Percentiles rank a stretch among this genome's conserved stretches.
phyloP scores from a whole-genome alignment of 2,888 invertebrate species.

The Eumacrocentrus americanus region DNA sequence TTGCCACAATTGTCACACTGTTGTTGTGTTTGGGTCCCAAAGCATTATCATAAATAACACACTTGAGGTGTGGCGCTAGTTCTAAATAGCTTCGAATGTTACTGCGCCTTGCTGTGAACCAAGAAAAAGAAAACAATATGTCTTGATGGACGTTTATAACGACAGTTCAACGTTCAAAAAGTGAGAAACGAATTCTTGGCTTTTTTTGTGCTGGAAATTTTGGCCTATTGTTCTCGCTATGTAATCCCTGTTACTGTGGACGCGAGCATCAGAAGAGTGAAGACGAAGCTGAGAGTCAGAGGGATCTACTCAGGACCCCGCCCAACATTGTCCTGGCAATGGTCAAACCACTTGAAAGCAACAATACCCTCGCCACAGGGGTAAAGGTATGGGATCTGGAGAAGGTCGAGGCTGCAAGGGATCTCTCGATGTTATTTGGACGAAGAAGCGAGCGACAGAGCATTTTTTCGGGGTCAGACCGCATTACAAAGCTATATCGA shows the following conservation, averaged over 20 bases:
- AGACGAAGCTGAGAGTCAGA: neutral
- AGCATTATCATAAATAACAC: too few species aligned
- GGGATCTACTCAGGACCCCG: neutral
- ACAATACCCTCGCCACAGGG: slow-evolving; percentile 24
- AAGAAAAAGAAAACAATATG: neutral
- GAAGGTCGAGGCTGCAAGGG: neutral
- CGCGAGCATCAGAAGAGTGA: neutral
- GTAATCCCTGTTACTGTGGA: neutral
- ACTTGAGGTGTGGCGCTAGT: neutral
- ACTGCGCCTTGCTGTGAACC: neutral
- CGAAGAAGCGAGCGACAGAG: neutral
- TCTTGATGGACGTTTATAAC: neutral
- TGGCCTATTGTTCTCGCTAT: slow-evolving; percentile 8
- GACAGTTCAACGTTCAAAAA: slow-evolving; percentile 1
- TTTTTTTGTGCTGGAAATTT: slow-evolving; percentile 11
- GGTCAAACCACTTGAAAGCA: slow-evolving; percentile 26
- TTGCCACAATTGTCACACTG: too few species aligned
- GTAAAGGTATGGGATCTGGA: slow-evolving; percentile 20
- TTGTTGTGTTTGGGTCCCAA: too few species aligned
- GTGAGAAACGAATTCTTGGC: slow-evolving; percentile 7
- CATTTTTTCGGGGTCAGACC: slow-evolving; percentile 30
- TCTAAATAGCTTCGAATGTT: neutral
- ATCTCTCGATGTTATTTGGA: neutral
- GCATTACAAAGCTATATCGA: slow-evolving; percentile 45
- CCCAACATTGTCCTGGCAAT: slow-evolving; percentile 15